Base-by-base conservation (phyloP, 2,797 vertebrate genomes). In the Martes flavigula region DNA sequence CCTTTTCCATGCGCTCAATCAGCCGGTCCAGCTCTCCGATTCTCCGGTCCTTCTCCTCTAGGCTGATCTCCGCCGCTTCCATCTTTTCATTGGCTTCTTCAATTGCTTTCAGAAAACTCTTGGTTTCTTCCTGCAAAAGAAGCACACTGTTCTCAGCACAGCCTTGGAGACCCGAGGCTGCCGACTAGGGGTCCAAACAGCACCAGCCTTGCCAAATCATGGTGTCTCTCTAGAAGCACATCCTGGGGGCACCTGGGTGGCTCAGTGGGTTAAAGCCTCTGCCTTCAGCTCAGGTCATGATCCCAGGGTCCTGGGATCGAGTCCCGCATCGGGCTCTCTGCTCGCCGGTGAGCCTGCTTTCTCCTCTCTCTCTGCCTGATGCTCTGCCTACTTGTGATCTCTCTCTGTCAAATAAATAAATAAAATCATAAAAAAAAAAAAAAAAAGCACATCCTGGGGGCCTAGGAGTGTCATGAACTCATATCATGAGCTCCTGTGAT, bases 1-100 rank as follows among this genome's bases (percentile, higher is more conserved):
- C 99, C 99, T 99, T 99, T 91, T 99, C 99, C 99, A 99, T 99
- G 93, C 99, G 99, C 91, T 99, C 99, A 54, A 99, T 99, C 30
- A 99, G 98, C 68, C 99, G 98, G 97, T 99, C 99, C 97, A 99
- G 97, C 91, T 99, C 99, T 3, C 98, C 95, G 23, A 99, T 99
- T 95, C 99, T 99, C 98, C 99, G 99, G 98, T 99, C 99, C 89
- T 99, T 99, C 95, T 99, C 99, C 51, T 99, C 98, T 1, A 99
- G 99, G 98, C 99, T 99, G 66, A 98, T 98, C 98, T 99, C 99
- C 72, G 99, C 99, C 0, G 97, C 94, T 72, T 98, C 98, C 95
- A 99, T 98, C 94, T 99, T 99, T 94, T 97, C 99, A 98, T 99
- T 99, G 72, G 99, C 99, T 88, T 99, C 99, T 96, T 99, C 99